A percentile compares a stretch with the other conserved stretches of the same genome.
Evolutionary conservation across 2,797 vertebrate species (phyloP).

Genomic region (Emydoidea blandingii): DNA sequence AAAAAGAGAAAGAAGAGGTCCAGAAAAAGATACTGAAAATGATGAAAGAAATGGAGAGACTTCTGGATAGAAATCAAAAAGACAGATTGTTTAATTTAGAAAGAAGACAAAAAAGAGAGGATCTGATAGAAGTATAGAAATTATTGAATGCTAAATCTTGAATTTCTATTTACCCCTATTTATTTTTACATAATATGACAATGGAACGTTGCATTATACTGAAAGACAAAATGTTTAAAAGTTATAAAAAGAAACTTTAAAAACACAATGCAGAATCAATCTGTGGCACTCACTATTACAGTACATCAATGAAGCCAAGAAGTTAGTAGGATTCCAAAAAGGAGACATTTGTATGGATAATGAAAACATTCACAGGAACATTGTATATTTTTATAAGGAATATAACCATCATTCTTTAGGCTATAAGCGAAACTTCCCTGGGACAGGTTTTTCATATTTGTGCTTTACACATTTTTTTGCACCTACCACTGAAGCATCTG

Average conservation of each 20-base stretch:
- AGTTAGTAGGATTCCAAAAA: not conserved
- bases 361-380: not conserved
- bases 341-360: not conserved
- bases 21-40: not conserved
- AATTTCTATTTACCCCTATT: not conserved
- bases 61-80: not conserved
- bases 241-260: not conserved
- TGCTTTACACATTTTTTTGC: rapidly evolving
- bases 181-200: not conserved
- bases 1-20: not conserved
- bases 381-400: not conserved
- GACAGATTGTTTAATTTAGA: not conserved
- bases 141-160: not conserved
- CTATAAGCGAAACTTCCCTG: not conserved
- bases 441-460: not conserved
- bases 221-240: not conserved
- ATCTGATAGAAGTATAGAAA: rapidly evolving
- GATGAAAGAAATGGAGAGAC: not conserved
- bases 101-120: not conserved
- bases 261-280: not conserved
- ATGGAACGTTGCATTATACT: rapidly evolving
- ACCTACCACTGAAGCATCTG: not conserved
- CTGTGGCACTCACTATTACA: rapidly evolving
- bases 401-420: not conserved
- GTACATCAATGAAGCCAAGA: not conserved